Conservation (phyloP, 2,797 vertebrate species). For the Parauchenoglanis ngamensis region DNA sequence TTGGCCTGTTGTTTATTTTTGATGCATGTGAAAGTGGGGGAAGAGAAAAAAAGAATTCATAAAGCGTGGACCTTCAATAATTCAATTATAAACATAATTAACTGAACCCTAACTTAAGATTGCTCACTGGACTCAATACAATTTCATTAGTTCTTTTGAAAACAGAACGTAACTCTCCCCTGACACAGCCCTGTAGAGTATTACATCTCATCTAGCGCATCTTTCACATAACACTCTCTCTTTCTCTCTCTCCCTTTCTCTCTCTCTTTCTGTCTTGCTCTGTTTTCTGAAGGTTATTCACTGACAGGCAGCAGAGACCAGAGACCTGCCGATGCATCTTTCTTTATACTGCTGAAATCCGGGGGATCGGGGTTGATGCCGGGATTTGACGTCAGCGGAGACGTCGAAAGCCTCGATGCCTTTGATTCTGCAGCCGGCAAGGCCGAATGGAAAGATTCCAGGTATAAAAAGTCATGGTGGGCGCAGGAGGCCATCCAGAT, state of each 20-base stretch:
- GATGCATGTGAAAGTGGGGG: not conserved
- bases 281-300: conserved; percentile 56
- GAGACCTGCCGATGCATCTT: conserved; percentile 54
- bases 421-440: conserved; percentile 53
- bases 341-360: conserved; percentile 57
- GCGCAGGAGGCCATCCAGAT: conserved; percentile 46
- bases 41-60: not conserved
- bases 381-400: conserved; percentile 56
- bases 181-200: not conserved
- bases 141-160: conserved; percentile 11
- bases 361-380: conserved; percentile 56
- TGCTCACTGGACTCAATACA: not conserved
- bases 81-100: not conserved
- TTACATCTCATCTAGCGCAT: conserved; percentile 13
- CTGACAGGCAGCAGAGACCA: conserved; percentile 38
- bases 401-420: conserved; percentile 53
- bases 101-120: not conserved
- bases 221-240: not conserved
- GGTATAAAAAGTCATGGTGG: conserved; percentile 42
- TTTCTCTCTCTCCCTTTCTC: not conserved
- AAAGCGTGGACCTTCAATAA: not conserved
- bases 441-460: conserved; percentile 43
- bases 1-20: not conserved
- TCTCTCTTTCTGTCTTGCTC: conserved; percentile 7
- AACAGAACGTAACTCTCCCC: not conserved